Conservation (phyloP, 2,888 invertebrate genomes). For the Conchocele bisecta region DNA sequence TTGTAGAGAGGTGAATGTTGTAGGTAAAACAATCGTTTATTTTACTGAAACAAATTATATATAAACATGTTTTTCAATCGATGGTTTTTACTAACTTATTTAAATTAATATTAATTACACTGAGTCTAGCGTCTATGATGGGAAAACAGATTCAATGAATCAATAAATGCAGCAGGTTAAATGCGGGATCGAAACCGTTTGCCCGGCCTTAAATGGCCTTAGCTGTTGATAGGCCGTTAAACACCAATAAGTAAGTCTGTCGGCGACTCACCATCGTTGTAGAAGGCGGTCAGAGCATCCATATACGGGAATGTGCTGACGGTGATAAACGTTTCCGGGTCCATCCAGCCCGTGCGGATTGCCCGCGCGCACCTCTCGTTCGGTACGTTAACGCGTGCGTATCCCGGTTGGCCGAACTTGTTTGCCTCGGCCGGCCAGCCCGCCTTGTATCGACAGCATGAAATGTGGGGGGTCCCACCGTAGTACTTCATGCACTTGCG, state of each 20-base stretch:
- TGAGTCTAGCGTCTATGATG: no score
- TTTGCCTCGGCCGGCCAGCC: constrained; percentile 43
- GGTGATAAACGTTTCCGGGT: constrained; percentile 25
- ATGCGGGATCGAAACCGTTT: no score
- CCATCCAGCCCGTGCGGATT: constrained; percentile 25
- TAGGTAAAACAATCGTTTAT: background rate
- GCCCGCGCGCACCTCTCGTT: constrained; percentile 26
- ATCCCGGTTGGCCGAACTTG: constrained; percentile 50
- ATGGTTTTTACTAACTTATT: no score
- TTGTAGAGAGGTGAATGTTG: no score
- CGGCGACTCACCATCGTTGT: constrained; percentile 22
- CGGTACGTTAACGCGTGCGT: constrained; percentile 7
- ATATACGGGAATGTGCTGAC: constrained; percentile 44
- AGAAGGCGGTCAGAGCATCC: constrained; percentile 13
- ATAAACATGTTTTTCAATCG: no score
- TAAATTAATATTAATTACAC: no score
- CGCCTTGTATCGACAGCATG: constrained; percentile 28
- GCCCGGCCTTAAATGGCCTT: no score
- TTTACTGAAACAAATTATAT: no score
- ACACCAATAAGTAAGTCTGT: background rate
- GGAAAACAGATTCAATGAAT: no score
- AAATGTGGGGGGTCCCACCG: constrained; percentile 41
- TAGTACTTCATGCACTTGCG: constrained; percentile 12
- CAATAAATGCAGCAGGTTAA: no score
- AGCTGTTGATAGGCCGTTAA: constrained; percentile 3